These are phyloP conservation scores for Orchesella flavescens DNA, from an alignment of 2,888 invertebrate genomes.

Conservation along the genomic window DNA sequence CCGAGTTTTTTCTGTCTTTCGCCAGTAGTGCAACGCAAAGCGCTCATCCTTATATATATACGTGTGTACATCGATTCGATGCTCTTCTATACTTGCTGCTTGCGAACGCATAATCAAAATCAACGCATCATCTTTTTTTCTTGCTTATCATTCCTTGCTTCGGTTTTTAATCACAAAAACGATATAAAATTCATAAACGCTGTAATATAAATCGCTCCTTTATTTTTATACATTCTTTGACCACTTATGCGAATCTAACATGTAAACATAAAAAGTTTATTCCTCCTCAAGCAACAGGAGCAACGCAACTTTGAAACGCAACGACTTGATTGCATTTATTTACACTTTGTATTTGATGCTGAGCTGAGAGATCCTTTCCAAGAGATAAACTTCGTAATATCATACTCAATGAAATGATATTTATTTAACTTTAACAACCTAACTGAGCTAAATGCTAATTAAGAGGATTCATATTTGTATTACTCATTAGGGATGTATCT, in stretches of 20 bases:
- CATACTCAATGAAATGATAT: not conserved
- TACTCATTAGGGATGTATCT: slow-evolving; percentile 38
- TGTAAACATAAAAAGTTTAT: slow-evolving; percentile 28
- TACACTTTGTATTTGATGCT: no score
- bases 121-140: not conserved
- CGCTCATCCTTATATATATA: no score
- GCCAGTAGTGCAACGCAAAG: no score
- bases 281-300: slow-evolving; percentile 14
- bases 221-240: slow-evolving; percentile 10
- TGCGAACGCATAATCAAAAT: slow-evolving; percentile 26
- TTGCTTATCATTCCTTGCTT: slow-evolving; percentile 8
- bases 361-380: not conserved
- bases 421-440: slow-evolving; percentile 20
- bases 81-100: slow-evolving; percentile 3
- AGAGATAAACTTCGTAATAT: not conserved
- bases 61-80: no score
- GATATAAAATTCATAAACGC: not conserved
- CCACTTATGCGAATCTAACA: slow-evolving; percentile 42
- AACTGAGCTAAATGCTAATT: slow-evolving; percentile 46
- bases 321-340: not conserved
- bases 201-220: not conserved
- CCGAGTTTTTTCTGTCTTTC: not conserved
- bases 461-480: slow-evolving; percentile 44
- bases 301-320: no score
- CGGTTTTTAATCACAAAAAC: slow-evolving; percentile 19